Evolutionary conservation across 2,113 vertebrate genomes (phyloP).

Genomic region (Neogale vison): DNA sequence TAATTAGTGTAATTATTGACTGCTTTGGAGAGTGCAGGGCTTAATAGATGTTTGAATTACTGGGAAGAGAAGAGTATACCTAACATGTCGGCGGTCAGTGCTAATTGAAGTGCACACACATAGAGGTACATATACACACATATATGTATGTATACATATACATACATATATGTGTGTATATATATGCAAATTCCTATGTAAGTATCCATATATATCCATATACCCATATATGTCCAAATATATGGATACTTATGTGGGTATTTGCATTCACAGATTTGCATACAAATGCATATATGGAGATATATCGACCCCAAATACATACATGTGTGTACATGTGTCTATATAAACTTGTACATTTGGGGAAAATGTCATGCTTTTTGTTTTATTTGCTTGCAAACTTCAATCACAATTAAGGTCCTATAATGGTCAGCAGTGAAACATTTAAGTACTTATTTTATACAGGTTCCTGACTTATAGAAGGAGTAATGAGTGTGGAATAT

Average conservation of each 20-base stretch:
- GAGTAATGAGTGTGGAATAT: not conserved
- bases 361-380: not conserved
- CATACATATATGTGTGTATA: not conserved
- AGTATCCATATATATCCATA: not conserved
- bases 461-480: not conserved
- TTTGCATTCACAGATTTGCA: not conserved
- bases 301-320: not conserved
- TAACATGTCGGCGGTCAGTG: not conserved
- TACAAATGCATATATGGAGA: not conserved
- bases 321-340: not conserved
- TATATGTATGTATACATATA: too few species aligned
- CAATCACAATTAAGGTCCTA: not conserved
- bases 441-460: not conserved
- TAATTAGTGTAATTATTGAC: not conserved
- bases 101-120: not conserved
- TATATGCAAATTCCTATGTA: not conserved
- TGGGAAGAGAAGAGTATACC: not conserved
- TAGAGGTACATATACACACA: too few species aligned
- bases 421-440: not conserved
- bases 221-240: not conserved
- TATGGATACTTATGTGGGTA: not conserved
- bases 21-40: not conserved
- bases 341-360: not conserved
- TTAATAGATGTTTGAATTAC: slow-evolving; percentile 29
- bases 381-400: slow-evolving; percentile 39